Percentiles rank a stretch among this genome's conserved stretches.
phyloP scores from a whole-genome alignment of 2,888 invertebrate species.

The Lepidocyrtoides sp. region DNA sequence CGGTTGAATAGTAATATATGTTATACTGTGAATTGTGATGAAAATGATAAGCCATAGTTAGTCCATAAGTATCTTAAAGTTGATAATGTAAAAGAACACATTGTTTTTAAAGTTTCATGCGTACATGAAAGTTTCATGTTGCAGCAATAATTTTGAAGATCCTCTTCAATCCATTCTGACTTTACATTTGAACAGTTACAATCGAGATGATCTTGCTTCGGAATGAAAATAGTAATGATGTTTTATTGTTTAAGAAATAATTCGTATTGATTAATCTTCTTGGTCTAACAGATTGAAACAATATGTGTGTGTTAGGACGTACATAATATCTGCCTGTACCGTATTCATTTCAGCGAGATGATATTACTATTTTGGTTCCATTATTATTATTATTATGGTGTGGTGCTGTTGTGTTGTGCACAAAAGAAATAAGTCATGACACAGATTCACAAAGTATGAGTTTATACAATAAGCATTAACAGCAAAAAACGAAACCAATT shows the following conservation, averaged over 20 bases:
- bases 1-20: too few relatives aligned
- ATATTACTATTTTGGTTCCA: too few relatives aligned
- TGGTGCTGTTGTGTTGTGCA: too few relatives aligned
- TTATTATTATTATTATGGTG: too few relatives aligned
- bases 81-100: too few relatives aligned
- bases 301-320: too few relatives aligned
- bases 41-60: neutral
- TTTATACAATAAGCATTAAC: slow-evolving; percentile 12
- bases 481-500: slow-evolving; percentile 63
- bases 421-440: neutral
- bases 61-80: too few relatives aligned
- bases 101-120: neutral
- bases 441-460: neutral
- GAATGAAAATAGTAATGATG: neutral
- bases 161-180: neutral
- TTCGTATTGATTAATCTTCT: slow-evolving; percentile 6
- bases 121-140: neutral
- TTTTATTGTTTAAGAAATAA: neutral
- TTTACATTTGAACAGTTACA: neutral
- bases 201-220: neutral
- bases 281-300: neutral
- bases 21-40: too few relatives aligned
- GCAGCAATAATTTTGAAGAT: neutral
- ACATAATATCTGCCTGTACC: too few relatives aligned
- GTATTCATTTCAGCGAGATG: too few relatives aligned